Evolutionary conservation across 2,797 vertebrate genomes (phyloP).

Genomic region (Scarus forsteni): DNA sequence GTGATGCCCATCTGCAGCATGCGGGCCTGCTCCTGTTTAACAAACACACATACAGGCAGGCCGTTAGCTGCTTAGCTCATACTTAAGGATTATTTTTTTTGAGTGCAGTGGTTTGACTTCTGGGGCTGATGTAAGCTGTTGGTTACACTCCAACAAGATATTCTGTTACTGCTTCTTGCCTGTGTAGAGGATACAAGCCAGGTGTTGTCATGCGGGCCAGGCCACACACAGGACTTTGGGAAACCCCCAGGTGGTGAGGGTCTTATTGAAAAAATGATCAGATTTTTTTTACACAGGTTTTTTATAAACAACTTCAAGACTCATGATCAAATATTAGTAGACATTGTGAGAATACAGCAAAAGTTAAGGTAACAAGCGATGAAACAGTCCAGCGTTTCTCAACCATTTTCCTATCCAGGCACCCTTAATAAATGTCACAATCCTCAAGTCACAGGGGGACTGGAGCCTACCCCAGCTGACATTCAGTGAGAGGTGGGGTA

Average conservation of each 20-base stretch:
- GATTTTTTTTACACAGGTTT: too few relatives aligned
- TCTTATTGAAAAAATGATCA: background rate
- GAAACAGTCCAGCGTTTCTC: too few relatives aligned
- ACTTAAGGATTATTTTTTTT: background rate
- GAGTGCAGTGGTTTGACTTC: slow-evolving; percentile 12
- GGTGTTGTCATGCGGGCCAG: slow-evolving; percentile 23
- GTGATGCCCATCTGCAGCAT: slow-evolving; percentile 99
- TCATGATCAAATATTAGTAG: too few relatives aligned
- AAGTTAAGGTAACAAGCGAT: too few relatives aligned
- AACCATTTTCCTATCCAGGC: too few relatives aligned
- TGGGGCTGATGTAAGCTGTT: slow-evolving; percentile 25
- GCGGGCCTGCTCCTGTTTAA: slow-evolving; percentile 91
- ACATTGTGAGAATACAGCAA: too few relatives aligned
- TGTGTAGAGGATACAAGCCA: background rate
- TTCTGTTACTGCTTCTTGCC: slow-evolving; percentile 14
- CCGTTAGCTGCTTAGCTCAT: slow-evolving; percentile 18
- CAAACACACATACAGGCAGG: slow-evolving; percentile 24
- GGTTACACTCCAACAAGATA: slow-evolving; percentile 22
- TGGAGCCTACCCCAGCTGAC: too few relatives aligned
- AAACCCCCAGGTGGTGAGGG: background rate
- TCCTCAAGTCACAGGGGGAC: too few relatives aligned
- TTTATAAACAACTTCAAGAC: too few relatives aligned
- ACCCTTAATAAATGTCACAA: too few relatives aligned
- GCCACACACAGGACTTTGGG: slow-evolving; percentile 42
- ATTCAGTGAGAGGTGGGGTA: too few relatives aligned